A percentile compares a stretch with the other conserved stretches of the same genome.
Conservation (phyloP, 2,888 invertebrate genomes). For the Malthinus flaveolus region DNA sequence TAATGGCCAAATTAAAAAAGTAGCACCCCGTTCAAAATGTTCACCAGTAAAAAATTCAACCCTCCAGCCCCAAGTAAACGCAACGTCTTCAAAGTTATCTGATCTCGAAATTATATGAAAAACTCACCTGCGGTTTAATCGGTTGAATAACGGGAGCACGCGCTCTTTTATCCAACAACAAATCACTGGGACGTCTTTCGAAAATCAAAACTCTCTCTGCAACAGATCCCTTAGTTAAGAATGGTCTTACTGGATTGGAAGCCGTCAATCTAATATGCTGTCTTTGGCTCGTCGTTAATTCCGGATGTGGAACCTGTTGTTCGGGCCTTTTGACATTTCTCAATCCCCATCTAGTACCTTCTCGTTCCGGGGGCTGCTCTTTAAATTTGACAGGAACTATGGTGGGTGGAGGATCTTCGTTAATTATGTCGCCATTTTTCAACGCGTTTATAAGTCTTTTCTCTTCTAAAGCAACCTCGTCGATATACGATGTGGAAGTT, state of each 20-base stretch:
- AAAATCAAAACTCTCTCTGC: conserved; percentile 89
- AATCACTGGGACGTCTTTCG: conserved; percentile 85
- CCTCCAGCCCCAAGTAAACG: neutral
- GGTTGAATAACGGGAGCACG: conserved; percentile 60
- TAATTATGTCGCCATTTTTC: conserved; percentile 70
- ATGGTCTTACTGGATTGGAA: conserved; percentile 77
- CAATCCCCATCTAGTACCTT: conserved; percentile 50
- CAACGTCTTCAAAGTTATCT: neutral
- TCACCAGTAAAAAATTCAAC: too few relatives aligned
- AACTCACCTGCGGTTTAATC: conserved; percentile 50
- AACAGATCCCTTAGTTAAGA: conserved; percentile 86
- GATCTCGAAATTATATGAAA: too few relatives aligned
- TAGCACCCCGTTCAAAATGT: too few relatives aligned
- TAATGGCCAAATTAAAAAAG: neutral
- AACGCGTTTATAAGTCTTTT: conserved; percentile 77
- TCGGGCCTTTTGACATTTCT: conserved; percentile 54
- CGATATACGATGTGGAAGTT: conserved; percentile 48
- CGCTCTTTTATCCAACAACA: conserved; percentile 69
- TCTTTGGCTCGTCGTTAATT: conserved; percentile 63
- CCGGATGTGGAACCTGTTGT: conserved; percentile 67
- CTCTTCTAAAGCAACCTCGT: conserved; percentile 81
- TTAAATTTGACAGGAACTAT: conserved; percentile 22
- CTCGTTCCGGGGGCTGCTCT: conserved; percentile 22
- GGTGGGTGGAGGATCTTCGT: conserved; percentile 53
- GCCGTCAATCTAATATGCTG: conserved; percentile 57